Evolutionary conservation across 2,888 invertebrate genomes (phyloP), one percentile per base, ranked within the genome.

Genomic region (Ophraella communa): DNA sequence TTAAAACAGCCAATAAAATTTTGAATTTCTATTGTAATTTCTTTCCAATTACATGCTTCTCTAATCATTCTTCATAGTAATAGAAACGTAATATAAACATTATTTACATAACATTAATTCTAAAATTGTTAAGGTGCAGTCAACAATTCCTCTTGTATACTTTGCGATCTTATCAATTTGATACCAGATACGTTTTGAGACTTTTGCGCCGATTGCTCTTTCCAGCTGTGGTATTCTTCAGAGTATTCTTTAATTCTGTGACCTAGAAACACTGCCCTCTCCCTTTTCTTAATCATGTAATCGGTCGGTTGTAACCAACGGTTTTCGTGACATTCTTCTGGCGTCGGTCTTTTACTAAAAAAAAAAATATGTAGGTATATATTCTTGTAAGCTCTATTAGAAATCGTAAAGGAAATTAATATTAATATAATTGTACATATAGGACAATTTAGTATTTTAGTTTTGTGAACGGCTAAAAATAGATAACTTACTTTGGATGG

Each of bases 241-340:
- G 89, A 91, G 84, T 92, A 95, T 77, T 90, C 90, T 91, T 93
- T 93, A 65, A 94, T 86, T 77, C 92, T 87, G 80, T 89, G 91
- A 66, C 94, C 93, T 61, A 93, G 85, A 85, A 97, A 96, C 68
- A 92, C 86, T 24, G 94, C 92, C 61, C 94, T 85, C 81, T 97
- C 96, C 30, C 97, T 87, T 81, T 95, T 94, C 83, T 92, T 93
- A 76, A 95, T 92, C 92, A 97, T 95, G 80, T 91, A 94, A 81
- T 97, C 96, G 35, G 93, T 92, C 44, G 94, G 92, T 74, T 94
- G 87, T 62, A 99, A 87, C 98, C 98, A 98, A 81, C 96, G 90
- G 83, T 98, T 96, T 80, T 97, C 96, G 80, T 94, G 88, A 77
- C 96, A 96, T 82, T 98, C 98, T 81, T 97, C 97, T 0, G 94